Base-by-base conservation (phyloP, 2,113 vertebrate species). In the Turdus rufiventris region DNA sequence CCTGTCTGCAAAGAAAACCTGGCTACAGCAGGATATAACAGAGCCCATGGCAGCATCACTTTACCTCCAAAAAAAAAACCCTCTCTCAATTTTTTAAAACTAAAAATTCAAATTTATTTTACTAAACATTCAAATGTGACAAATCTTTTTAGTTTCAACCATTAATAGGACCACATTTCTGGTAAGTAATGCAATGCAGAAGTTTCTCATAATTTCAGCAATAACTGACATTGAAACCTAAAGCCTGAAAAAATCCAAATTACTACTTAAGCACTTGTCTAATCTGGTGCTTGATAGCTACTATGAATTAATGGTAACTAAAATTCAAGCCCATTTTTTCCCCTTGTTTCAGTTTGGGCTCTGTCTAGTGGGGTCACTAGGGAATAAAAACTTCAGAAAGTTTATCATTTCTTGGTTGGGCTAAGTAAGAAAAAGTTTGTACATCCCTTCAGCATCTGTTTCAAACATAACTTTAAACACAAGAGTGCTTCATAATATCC, bases 301-400 rank as follows among this genome's bases (percentile, higher is more conserved):
- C 31, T 82, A 70, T 7, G 15, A 79, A 85, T 34, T 45, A 83
- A 79, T 18, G 34, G 29, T 34, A 91, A 34, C 11, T 74, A 58
- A 70, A 45, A 71, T 42, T 51, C 38, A 78, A 75, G 34, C 2
- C 2, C 2, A 6, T 31, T 48, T 86, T 76, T 31, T 53, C 5
- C 21, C 12, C 28, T 87, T 1, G 0, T 67, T 78, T 89, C 51
- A 77, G 28, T 56, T 25, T 89, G 74, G 26, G 63, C 92, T 73
- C 96, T 94, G 95, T 78, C 97, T 97, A 75, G 88, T 88, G 97
- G 96, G 91, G 83, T 57, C 54, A 62, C 25, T 13, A 24, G 5
- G 18, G 14, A 84, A 72, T 17, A 42, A 65, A 79, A 18, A 74
- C 9, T 17, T 40, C 31, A 71, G 29, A 38, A 36, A 56, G 11